Evolutionary conservation across 2,797 vertebrate species (phyloP), one percentile per base, ranked within the genome.

Genomic region (Takifugu rubripes): DNA sequence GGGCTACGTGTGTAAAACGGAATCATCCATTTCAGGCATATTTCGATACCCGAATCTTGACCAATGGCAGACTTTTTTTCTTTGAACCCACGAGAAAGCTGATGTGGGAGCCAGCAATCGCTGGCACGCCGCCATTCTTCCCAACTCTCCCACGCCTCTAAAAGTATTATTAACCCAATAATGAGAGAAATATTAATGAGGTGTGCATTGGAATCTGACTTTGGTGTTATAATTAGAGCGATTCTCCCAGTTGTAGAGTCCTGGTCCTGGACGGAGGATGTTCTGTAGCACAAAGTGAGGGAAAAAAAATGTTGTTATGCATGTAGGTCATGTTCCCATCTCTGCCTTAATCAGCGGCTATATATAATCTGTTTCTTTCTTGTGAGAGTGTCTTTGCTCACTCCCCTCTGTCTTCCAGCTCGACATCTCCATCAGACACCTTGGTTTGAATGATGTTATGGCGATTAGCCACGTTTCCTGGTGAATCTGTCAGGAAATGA

Each of bases 311-410:
- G 81, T 87, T 89, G 87, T 87, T 89, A 87, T 89, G 87, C 86
- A 92, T 92, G 89, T 92, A 90, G 91, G 91, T 92, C 91, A 92
- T 90, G 90, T 91, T 92, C 90, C 83, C 82, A 84, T 90, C 89
- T 83, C 89, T 90, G 89, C 83, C 71, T 91, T 92, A 91, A 92
- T 91, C 90, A 92, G 90, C 74, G 75, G 88, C 91, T 91, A 92
- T 91, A 91, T 92, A 90, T 91, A 92, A 89, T 88, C 82, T 70
- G 82, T 86, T 82, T 74, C 74, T 86, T 88, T 83, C 84, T 89
- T 90, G 84, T 67, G 83, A 87, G 83, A 83, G 84, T 83, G 81
- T 83, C 87, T 87, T 81, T 85, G 83, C 75, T 72, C 64, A 55
- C 81, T 87, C 85, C 82, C 78, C 79, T 71, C 80, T 75, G 77